Base-by-base conservation (phyloP, 2,797 vertebrate genomes). In the Sorex maritimensis region DNA sequence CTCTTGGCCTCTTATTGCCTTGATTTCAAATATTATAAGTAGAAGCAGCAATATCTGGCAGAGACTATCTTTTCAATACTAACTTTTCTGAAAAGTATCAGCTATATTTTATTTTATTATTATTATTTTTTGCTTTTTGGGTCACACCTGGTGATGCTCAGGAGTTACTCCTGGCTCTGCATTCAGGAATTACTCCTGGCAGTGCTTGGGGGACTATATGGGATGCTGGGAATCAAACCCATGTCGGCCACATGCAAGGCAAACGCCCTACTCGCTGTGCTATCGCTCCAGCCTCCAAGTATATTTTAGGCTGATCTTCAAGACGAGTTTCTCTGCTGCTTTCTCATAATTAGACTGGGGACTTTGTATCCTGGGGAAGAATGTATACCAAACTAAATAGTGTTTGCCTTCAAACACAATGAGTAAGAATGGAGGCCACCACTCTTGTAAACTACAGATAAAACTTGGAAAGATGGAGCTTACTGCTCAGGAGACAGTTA, bases 321-420 rank as follows among this genome's bases (percentile, higher is more conserved):
- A n/a, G 10, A 80, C 55, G 26, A 74, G 44, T 52, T 72, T 63
- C 11, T 73, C 2, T 80, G 55, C 65, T 72, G 74, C 55, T 80
- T 92, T 86, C 68, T 86, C 23, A 26, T 73, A 55, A 92, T 52
- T 72, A 86, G 55, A 73, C 19, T 73, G 68, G 75, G 61, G 61
- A 67, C 52, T 92, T 73, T 21, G 52, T 63, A 49, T 65, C 72
- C 49, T n/a, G 34, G 67, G 17, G 6, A 86, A 79, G 41, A 79
- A 13, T 52, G 55, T 58, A 58, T 58, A 17, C 55, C 55, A 58
- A 58, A 58, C 55, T 19, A 58, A 52, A 52, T 52, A 52, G 49
- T 44, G 17, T 58, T 17, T 58, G 15, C 15, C 55, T 58, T 17
- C 55, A 58, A 58, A 58, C 52, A 58, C 19, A 21, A 58, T 21